Evolutionary conservation across 2,113 vertebrate species (phyloP).

Genomic region (Dolichallabes microphthalmus): DNA sequence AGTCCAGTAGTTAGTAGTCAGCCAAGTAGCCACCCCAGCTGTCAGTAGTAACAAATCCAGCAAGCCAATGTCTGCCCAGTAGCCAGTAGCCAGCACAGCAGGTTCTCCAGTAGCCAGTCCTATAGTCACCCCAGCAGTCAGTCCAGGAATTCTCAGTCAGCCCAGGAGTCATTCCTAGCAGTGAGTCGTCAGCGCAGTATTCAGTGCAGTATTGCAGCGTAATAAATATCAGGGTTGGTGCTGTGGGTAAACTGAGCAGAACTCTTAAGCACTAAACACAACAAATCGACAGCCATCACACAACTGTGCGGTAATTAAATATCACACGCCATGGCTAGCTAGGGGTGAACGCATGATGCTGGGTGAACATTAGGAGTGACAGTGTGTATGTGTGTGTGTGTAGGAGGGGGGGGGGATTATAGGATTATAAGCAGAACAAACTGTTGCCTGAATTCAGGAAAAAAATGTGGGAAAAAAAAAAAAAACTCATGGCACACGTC

Average conservation of each 20-base stretch:
- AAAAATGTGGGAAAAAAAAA: not conserved
- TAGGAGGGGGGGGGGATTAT: not conserved
- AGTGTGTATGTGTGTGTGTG: not conserved
- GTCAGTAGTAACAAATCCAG: not conserved
- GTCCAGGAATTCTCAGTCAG: not conserved
- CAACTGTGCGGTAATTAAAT: not conserved
- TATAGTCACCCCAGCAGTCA: not conserved
- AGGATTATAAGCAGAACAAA: slow-evolving; percentile 15
- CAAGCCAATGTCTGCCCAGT: not conserved
- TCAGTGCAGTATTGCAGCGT: not conserved
- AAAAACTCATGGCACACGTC: not conserved
- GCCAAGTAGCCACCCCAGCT: not conserved
- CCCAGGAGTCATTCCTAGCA: not conserved
- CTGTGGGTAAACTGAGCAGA: not conserved
- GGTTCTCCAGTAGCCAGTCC: not conserved
- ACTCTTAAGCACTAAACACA: not conserved
- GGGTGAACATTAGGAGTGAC: not conserved
- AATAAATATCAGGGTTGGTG: not conserved
- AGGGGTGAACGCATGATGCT: not conserved
- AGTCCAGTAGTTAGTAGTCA: not conserved
- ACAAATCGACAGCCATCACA: not conserved
- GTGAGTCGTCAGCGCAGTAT: not conserved
- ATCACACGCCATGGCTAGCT: not conserved
- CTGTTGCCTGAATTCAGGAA: not conserved
- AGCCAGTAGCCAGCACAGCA: not conserved